Evolutionary conservation across 2,113 vertebrate species (phyloP).

Genomic region (Clarias batrachus): DNA sequence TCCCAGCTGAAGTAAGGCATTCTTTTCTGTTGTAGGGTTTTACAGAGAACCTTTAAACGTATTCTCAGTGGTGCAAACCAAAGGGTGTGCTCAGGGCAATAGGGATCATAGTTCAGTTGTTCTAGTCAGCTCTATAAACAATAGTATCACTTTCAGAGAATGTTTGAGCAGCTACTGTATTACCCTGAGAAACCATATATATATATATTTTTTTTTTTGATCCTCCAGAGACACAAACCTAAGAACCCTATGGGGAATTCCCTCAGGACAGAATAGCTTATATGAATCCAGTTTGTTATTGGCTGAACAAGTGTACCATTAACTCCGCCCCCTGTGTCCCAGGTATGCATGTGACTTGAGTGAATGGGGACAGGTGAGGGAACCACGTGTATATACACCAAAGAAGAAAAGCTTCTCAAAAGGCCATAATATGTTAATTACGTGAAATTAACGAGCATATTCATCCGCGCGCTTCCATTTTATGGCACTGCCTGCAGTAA

Average conservation of each 20-base stretch:
- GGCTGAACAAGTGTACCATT: not conserved
- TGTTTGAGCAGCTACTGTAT: too few relatives aligned
- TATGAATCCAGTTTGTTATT: slow-evolving; percentile 4
- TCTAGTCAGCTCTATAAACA: not conserved
- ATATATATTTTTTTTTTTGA: not conserved
- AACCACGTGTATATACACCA: too few relatives aligned
- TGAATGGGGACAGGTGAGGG: slow-evolving; percentile 2
- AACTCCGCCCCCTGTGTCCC: not conserved
- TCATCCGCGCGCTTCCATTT: slow-evolving; percentile 1
- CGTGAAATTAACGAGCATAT: slow-evolving; percentile 27
- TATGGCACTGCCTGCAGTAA: slow-evolving; percentile 73
- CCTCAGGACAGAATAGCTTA: too few relatives aligned
- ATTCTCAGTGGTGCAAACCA: not conserved
- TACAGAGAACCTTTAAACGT: not conserved
- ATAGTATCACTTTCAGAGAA: not conserved
- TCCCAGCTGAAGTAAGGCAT: not conserved
- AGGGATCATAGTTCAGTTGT: not conserved
- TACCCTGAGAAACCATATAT: not conserved
- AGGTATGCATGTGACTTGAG: not conserved
- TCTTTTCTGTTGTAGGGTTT: not conserved
- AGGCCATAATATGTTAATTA: slow-evolving; percentile 24
- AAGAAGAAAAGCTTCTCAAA: not conserved
- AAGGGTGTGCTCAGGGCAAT: not conserved
- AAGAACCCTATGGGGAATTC: not conserved
- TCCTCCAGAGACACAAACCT: not conserved